Conservation (phyloP, 2,797 vertebrate species). For the Toxotes lorentzi region DNA sequence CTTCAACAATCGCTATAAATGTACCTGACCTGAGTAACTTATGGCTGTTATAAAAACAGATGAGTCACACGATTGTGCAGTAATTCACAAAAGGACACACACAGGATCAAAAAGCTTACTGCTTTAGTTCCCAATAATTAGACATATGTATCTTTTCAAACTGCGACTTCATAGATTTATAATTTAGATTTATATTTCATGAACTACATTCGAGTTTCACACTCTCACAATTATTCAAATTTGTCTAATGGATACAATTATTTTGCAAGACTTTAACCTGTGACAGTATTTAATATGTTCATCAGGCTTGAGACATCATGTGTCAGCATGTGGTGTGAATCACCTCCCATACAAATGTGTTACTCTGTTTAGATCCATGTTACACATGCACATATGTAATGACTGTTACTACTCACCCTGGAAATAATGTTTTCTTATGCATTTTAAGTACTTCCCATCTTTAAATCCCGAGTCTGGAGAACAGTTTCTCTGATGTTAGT, state of each 20-base stretch:
- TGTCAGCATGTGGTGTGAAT: neutral
- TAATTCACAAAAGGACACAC: neutral
- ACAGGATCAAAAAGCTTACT: neutral
- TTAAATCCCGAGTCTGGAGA: neutral
- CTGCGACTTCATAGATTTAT: neutral
- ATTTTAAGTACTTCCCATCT: neutral
- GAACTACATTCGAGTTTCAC: too few species aligned
- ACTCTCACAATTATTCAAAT: neutral
- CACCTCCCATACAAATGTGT: neutral
- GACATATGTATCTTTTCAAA: neutral
- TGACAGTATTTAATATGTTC: neutral
- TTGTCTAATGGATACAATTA: neutral
- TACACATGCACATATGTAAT: neutral
- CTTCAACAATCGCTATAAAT: conserved; percentile 16
- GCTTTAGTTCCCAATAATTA: neutral
- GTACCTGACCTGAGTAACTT: neutral
- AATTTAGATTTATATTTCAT: too few species aligned
- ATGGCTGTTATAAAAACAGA: neutral
- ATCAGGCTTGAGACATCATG: neutral
- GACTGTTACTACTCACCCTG: neutral
- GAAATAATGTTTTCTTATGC: neutral
- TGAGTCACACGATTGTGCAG: neutral
- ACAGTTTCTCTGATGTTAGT: neutral
- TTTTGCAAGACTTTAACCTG: too few species aligned
- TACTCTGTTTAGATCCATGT: neutral